A percentile compares a stretch with the other conserved stretches of the same genome.
Evolutionary conservation across 2,888 invertebrate genomes (phyloP).

Genomic region (Macroteleia sp.): DNA sequence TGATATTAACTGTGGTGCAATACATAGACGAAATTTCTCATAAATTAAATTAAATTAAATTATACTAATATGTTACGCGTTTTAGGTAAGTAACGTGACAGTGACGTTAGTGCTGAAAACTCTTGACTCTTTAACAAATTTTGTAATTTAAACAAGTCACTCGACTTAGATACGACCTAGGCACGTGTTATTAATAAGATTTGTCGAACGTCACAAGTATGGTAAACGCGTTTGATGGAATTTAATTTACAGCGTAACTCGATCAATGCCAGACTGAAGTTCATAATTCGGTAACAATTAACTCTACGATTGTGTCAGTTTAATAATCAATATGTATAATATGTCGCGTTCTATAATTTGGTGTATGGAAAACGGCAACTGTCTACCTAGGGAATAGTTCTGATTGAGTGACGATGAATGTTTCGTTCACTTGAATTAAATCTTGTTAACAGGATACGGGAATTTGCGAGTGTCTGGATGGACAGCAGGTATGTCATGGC

Average conservation of each 20-base stretch:
- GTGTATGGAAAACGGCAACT: constrained; percentile 39
- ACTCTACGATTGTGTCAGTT: constrained; percentile 36
- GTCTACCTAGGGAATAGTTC: constrained; percentile 32
- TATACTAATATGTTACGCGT: not conserved
- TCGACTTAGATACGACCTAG: constrained; percentile 14
- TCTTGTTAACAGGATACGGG: constrained; percentile 84
- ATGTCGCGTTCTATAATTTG: constrained; percentile 25
- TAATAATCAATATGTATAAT: constrained; percentile 54
- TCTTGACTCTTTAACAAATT: too few relatives aligned
- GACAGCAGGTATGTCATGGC: constrained; percentile 77
- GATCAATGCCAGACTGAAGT: constrained; percentile 40
- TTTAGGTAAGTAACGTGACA: too few relatives aligned
- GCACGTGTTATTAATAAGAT: constrained; percentile 46
- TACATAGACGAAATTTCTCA: too few relatives aligned
- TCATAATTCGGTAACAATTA: constrained; percentile 62
- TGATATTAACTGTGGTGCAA: too few relatives aligned
- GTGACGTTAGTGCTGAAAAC: too few relatives aligned
- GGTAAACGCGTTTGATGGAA: constrained; percentile 41
- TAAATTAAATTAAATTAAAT: constrained; percentile 14
- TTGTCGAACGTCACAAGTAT: constrained; percentile 44
- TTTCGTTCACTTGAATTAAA: constrained; percentile 48
- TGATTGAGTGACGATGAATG: constrained; percentile 45
- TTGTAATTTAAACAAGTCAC: not conserved
- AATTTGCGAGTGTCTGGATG: constrained; percentile 83
- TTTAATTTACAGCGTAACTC: constrained; percentile 43